Evolutionary conservation across 2,113 vertebrate species (phyloP), one percentile per base, ranked within the genome.

Genomic region (Platichthys flesus): DNA sequence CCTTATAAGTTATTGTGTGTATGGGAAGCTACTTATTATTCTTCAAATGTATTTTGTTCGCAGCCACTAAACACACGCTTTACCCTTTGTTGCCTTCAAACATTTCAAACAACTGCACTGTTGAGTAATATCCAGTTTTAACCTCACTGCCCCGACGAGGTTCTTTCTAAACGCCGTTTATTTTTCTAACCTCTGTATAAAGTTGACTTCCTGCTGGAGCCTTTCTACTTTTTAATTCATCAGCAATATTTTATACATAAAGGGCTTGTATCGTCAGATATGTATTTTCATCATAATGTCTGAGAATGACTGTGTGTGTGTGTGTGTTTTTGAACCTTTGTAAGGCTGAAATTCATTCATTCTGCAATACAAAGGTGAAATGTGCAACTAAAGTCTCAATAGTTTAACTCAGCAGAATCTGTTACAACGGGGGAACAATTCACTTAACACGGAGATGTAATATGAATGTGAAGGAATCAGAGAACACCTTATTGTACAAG

Each of bases 1-100:
- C 76, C 76, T 79, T 67, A 0, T 79, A 88, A 86, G 63, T 89
- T 89, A 87, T 87, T 89, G 70, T 84, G 31, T 82, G 24, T 69
- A 64, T 86, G 58, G 61, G 67, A 84, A n/a, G 60, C 57, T 70
- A 31, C 59, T 74, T 35, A 28, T 66, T 57, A 3, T 58, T 73
- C 10, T 78, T 71, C 20, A 56, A 2, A 6, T 76, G 14, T 52
- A 45, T 67, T 84, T 66, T 73, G 18, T 75, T 73, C n/a, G 45
- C 20, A 66, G 28, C 59, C 26, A 59, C 79, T 40, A 79, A 71
- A 54, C 21, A 23, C 63, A 51, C 51, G 21, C 67, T n/a, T 67
- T 54, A 66, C 7, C 18, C 15, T 16, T 18, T 31, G 64, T 59
- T 71, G 64, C 66, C 49, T 83, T 57, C 15, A 73, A 40, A 63